Evolutionary conservation across 2,797 vertebrate genomes (phyloP), one percentile per base, ranked within the genome.

Genomic region (Sitta carolinensis): DNA sequence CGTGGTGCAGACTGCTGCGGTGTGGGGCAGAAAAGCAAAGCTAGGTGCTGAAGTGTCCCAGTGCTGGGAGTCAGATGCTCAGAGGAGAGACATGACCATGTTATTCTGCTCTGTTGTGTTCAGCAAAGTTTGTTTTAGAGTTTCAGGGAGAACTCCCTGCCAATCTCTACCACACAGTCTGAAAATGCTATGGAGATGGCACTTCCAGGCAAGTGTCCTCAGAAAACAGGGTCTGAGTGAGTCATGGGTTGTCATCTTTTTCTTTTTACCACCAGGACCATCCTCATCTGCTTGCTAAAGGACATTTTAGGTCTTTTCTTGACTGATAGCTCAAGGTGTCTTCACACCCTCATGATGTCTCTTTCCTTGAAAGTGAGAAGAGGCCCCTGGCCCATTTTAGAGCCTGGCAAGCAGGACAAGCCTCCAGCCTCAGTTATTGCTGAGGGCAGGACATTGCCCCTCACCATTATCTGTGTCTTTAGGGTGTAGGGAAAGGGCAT

Each of bases 1-100:
- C 5, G 0, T 22, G 32, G 8, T n/a, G 21, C 48, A 77, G 48
- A 12, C 32, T 67, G 54, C 54, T 93, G 57, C 1, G 2, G 32
- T 14, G 62, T 26, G 26, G 38, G 34, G 34, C 32, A 70, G 76
- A 77, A 77, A 27, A 8, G 34, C 0, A 5, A 59, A 34, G 7
- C 42, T 64, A 25, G 29, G 21, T 61, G 47, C 42, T 81, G 18
- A 75, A 30, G 18, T 40, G 43, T 73, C 30, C 23, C 10, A 11
- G 34, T 2, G 11, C 51, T 69, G 27, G 34, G 47, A 42, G 6
- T 32, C 1, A 1, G 30, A 12, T 52, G 8, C 42, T 27, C 40
- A 36, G 27, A 63, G 40, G 18, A 78, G 27, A 76, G 10, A 9
- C 17, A 66, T 19, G 27, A 34, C 21, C 0, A 0, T 16, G 2